Percentiles rank a stretch among this genome's conserved stretches.
Conservation (phyloP, 2,888 invertebrate species). For the Pachycephus smyrnensis region DNA sequence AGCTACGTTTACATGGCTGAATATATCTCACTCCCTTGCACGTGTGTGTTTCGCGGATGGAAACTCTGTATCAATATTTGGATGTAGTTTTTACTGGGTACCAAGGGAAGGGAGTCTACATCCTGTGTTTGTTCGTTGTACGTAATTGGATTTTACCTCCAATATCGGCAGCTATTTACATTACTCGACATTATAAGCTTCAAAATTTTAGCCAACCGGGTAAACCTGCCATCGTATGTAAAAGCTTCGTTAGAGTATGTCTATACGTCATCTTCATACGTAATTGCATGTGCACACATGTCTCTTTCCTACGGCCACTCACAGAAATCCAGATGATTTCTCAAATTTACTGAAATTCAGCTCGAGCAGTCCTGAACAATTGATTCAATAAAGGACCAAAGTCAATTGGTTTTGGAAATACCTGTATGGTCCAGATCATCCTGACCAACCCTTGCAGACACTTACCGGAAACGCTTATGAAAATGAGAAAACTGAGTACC, state of each 20-base stretch:
- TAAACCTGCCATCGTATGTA: not conserved
- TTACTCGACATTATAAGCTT: not conserved
- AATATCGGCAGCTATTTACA: constrained; percentile 18
- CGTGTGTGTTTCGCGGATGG: constrained; percentile 31
- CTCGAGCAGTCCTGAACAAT: not conserved
- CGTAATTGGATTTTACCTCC: constrained; percentile 51
- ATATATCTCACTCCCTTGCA: not conserved
- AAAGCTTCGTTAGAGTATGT: not conserved
- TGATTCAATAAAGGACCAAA: not conserved
- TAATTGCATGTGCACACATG: not conserved
- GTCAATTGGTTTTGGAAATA: not conserved
- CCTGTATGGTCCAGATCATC: not conserved
- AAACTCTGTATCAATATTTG: constrained; percentile 53
- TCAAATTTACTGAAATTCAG: not conserved
- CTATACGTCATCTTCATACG: not conserved
- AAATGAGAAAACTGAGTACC: not conserved
- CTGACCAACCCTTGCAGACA: not conserved
- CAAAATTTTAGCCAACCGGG: not conserved
- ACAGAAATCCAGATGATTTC: not conserved
- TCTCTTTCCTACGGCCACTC: not conserved
- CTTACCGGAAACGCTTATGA: not conserved
- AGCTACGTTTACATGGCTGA: too few species aligned
- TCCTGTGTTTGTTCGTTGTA: constrained; percentile 49
- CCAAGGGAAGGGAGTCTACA: constrained; percentile 50
- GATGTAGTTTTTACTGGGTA: constrained; percentile 48